Evolutionary conservation across 2,888 invertebrate genomes (phyloP).

Genomic region (Macaria notata): DNA sequence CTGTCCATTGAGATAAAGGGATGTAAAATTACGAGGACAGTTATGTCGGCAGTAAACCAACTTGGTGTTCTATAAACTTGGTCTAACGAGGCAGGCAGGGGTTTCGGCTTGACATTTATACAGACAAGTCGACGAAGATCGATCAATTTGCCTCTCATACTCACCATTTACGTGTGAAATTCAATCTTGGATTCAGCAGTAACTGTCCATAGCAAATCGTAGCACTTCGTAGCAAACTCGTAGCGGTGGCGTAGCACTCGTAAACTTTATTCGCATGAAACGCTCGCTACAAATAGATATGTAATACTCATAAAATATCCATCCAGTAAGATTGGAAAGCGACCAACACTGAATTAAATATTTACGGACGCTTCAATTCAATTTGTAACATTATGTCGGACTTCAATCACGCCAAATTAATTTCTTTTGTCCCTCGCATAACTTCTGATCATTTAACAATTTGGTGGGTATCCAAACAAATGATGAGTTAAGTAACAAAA

Average conservation of each 20-base stretch:
- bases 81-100: slow-evolving; percentile 45
- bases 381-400: neutral
- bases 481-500: slow-evolving; percentile 52
- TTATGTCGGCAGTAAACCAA: slow-evolving; percentile 64
- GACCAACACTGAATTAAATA: no score
- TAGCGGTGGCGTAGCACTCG: slow-evolving; percentile 6
- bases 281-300: no score
- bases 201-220: slow-evolving; percentile 2
- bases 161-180: neutral
- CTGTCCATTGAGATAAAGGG: slow-evolving; percentile 73
- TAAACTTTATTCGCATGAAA: neutral
- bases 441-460: slow-evolving; percentile 15
- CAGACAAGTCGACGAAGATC: slow-evolving; percentile 11
- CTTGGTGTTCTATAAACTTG: slow-evolving; percentile 53
- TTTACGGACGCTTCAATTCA: no score
- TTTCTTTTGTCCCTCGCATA: slow-evolving; percentile 6
- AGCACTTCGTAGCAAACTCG: slow-evolving; percentile 10
- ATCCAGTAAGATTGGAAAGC: no score
- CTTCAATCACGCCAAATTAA: neutral
- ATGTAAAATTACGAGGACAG: slow-evolving; percentile 72
- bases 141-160: neutral
- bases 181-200: neutral
- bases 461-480: slow-evolving; percentile 19
- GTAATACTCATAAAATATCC: no score
- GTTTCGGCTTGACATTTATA: slow-evolving; percentile 32